phyloP scores from a whole-genome alignment of 2,113 vertebrate species.

The Stegostoma tigrinum region DNA sequence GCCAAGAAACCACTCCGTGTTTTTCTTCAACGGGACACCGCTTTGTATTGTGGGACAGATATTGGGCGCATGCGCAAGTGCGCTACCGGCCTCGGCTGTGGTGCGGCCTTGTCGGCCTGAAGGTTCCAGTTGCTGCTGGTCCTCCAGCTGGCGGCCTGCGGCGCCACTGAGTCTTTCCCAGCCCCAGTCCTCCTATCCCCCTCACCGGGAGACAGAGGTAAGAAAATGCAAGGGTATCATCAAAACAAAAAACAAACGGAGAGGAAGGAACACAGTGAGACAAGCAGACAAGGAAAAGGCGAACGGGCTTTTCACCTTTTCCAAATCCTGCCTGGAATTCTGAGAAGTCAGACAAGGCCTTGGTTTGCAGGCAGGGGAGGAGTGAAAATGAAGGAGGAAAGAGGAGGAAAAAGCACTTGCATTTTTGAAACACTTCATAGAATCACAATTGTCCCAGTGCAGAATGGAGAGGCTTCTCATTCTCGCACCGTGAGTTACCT shows the following conservation, averaged over 20 bases:
- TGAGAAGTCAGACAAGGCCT: not conserved
- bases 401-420: not conserved
- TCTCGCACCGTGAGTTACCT: no score
- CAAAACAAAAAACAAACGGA: not conserved
- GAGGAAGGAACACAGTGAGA: not conserved
- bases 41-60: not conserved
- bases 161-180: not conserved
- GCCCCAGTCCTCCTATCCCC: not conserved
- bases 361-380: not conserved
- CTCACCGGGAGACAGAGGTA: not conserved
- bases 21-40: not conserved
- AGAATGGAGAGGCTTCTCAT: not conserved
- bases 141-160: not conserved
- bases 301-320: not conserved
- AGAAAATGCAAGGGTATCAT: not conserved
- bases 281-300: not conserved
- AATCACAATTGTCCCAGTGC: not conserved
- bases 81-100: not conserved
- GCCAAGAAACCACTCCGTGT: not conserved
- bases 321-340: not conserved
- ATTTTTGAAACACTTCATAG: not conserved
- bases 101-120: not conserved
- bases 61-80: not conserved
- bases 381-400: not conserved
- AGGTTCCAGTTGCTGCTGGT: not conserved